A percentile compares a stretch with the other conserved stretches of the same genome.
These are phyloP conservation scores for Pediacus dermestoides DNA, from an alignment of 2,888 invertebrate species.

Conservation along the genomic window DNA sequence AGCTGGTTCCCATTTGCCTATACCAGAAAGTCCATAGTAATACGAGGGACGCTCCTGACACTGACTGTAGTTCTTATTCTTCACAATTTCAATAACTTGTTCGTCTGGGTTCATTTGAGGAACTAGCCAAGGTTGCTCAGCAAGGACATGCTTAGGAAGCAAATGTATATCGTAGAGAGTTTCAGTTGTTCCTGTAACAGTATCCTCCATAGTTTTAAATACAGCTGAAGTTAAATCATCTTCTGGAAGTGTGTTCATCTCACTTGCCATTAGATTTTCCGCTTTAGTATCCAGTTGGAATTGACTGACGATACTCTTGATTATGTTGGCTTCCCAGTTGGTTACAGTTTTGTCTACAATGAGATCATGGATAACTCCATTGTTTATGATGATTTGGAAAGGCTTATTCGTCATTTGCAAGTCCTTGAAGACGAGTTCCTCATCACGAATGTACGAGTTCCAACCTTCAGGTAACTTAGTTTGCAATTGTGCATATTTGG, in stretches of 20 bases:
- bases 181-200: conserved; percentile 66
- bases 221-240: conserved; percentile 53
- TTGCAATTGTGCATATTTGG: conserved; percentile 52
- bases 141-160: conserved; percentile 54
- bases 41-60: conserved; percentile 59
- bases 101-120: conserved; percentile 43
- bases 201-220: conserved; percentile 66
- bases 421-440: conserved; percentile 52
- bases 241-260: conserved; percentile 42
- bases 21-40: conserved; percentile 58
- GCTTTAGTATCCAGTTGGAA: conserved; percentile 59
- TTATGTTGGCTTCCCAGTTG: conserved; percentile 62
- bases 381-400: conserved; percentile 58
- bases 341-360: conserved; percentile 53
- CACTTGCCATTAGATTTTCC: conserved; percentile 53
- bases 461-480: conserved; percentile 51
- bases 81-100: conserved; percentile 57
- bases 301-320: conserved; percentile 64
- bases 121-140: conserved; percentile 54
- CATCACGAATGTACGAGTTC: conserved; percentile 48
- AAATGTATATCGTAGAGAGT: conserved; percentile 64
- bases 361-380: conserved; percentile 59
- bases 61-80: conserved; percentile 61
- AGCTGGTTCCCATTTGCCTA: conserved; percentile 42
- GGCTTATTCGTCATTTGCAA: conserved; percentile 55